Conservation (phyloP, 2,113 vertebrate species). For the Morone chrysops region DNA sequence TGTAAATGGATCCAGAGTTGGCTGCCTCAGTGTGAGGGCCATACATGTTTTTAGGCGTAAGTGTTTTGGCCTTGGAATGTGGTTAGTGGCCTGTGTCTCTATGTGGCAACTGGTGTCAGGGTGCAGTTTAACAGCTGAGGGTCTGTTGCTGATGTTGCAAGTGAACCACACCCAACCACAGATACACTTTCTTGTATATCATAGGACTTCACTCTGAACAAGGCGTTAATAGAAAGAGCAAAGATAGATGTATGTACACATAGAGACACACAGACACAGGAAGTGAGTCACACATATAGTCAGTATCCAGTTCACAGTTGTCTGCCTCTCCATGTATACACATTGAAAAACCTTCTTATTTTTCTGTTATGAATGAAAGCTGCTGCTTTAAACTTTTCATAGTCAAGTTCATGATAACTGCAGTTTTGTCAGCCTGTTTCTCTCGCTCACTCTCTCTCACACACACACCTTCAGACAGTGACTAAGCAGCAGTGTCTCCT, state of each 20-base stretch:
- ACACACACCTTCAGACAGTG: conserved; percentile 54
- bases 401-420: conserved; percentile 43
- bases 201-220: conserved; percentile 1
- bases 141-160: conserved; percentile 57
- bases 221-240: conserved; percentile 8
- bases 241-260: conserved; percentile 13
- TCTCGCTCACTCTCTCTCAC: not conserved
- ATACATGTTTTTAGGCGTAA: not conserved
- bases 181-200: not conserved
- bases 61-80: conserved; percentile 38
- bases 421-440: conserved; percentile 28
- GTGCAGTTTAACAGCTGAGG: conserved; percentile 63
- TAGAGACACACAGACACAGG: conserved; percentile 22
- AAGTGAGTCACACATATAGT: conserved; percentile 60
- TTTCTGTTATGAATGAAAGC: conserved; percentile 35
- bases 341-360: not conserved
- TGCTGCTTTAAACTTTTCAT: conserved; percentile 36
- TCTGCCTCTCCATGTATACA: conserved; percentile 15
- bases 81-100: conserved; percentile 25
- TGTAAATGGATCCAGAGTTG: not conserved
- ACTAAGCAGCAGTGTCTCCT: conserved; percentile 68
- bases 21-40: conserved; percentile 5
- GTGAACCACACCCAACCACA: conserved; percentile 48
- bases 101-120: conserved; percentile 56
- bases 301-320: conserved; percentile 25